Conservation (phyloP, 2,797 vertebrate species). For the Pristis pectinata region DNA sequence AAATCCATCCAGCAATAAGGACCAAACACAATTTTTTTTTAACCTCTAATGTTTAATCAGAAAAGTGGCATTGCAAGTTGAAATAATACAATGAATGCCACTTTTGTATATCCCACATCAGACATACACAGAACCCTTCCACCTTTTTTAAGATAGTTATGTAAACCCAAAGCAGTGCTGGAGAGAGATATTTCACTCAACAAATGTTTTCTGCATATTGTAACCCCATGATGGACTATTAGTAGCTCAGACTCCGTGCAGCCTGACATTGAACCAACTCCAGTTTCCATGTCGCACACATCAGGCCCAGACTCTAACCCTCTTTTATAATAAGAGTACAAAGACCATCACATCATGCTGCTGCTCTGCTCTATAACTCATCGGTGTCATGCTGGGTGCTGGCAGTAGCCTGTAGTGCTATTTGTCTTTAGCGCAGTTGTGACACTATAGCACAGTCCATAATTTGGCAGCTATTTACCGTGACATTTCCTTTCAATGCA, state of each 20-base stretch:
- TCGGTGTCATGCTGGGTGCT: slow-evolving; percentile 58
- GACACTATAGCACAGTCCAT: slow-evolving; percentile 72
- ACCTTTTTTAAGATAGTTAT: neutral
- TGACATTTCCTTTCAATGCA: slow-evolving; percentile 73
- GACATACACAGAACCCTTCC: neutral
- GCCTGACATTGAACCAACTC: slow-evolving; percentile 3
- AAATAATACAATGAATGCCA: neutral
- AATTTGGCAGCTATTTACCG: slow-evolving; percentile 76
- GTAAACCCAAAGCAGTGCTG: neutral
- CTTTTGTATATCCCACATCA: neutral
- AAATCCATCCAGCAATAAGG: too few relatives aligned
- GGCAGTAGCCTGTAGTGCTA: slow-evolving; percentile 65
- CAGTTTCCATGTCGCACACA: slow-evolving; percentile 19
- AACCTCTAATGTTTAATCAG: too few relatives aligned
- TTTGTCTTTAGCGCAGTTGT: slow-evolving; percentile 72
- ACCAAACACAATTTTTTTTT: too few relatives aligned
- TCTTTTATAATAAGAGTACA: slow-evolving; percentile 63
- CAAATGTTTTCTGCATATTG: neutral
- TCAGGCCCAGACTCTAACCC: slow-evolving; percentile 49
- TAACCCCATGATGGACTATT: neutral
- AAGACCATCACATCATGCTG: slow-evolving; percentile 59
- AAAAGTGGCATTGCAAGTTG: neutral
- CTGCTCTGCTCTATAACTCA: slow-evolving; percentile 69
- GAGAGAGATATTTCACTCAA: neutral
- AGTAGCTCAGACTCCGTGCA: neutral